Percentiles rank a stretch among this genome's conserved stretches.
These are phyloP conservation scores for Paguma larvata DNA, from an alignment of 2,797 vertebrate genomes.

Conservation along the genomic window DNA sequence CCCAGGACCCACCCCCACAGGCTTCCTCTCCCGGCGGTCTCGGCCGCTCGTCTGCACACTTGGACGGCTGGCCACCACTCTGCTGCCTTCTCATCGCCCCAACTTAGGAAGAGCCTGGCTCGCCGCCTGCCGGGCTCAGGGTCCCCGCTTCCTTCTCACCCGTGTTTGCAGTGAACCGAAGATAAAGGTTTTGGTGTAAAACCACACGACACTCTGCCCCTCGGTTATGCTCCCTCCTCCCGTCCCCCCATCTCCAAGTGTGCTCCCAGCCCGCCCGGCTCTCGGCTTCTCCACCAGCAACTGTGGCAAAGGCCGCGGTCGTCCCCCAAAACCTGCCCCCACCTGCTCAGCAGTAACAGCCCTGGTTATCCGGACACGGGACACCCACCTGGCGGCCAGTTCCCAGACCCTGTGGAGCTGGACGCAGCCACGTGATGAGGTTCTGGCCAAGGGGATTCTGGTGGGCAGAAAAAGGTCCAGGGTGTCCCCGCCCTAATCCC, in stretches of 20 bases:
- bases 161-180: rapidly evolving
- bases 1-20: neutral
- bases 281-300: neutral
- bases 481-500: neutral
- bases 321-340: neutral
- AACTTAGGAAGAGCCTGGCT: rapidly evolving
- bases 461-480: neutral
- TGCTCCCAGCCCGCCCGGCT: rapidly evolving
- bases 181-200: neutral
- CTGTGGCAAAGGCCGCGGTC: rapidly evolving
- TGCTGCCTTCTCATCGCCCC: neutral
- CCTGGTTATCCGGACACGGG: too few species aligned
- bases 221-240: rapidly evolving
- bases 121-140: neutral
- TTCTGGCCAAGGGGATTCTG: neutral
- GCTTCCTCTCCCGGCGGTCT: too few species aligned
- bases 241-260: rapidly evolving
- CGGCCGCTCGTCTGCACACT: neutral
- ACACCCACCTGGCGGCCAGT: neutral
- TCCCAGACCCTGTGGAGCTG: neutral
- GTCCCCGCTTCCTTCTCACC: too few species aligned
- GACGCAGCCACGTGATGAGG: neutral
- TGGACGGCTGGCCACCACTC: neutral
- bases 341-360: neutral
- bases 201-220: neutral